Conservation (phyloP, 2,888 invertebrate genomes). For the Yponomeuta plumbellus region DNA sequence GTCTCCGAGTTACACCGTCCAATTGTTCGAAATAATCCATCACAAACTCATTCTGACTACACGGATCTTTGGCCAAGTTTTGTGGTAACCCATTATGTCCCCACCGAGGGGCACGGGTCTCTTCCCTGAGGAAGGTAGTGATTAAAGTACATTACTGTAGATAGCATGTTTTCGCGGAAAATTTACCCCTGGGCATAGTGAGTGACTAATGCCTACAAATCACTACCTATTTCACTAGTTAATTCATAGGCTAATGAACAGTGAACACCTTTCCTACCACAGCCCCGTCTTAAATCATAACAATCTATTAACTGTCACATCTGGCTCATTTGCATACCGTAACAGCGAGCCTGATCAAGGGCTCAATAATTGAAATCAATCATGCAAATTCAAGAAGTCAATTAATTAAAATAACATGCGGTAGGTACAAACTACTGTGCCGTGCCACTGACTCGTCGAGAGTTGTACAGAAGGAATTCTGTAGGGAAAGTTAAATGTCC, state of each 20-base stretch:
- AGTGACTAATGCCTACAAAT: neutral
- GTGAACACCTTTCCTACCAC: neutral
- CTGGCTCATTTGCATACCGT: neutral
- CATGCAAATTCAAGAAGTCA: slow-evolving; percentile 4
- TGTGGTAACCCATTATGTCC: too few relatives aligned
- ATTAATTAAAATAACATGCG: slow-evolving; percentile 4
- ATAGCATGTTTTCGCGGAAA: too few relatives aligned
- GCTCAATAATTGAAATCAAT: slow-evolving; percentile 2
- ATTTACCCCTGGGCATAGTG: too few relatives aligned
- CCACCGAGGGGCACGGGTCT: too few relatives aligned
- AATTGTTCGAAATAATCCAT: too few relatives aligned
- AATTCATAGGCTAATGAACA: neutral
- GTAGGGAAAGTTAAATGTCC: neutral
- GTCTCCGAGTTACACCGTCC: too few relatives aligned
- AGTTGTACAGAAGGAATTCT: neutral
- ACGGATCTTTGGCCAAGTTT: too few relatives aligned
- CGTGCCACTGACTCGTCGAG: neutral
- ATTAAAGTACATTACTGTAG: too few relatives aligned
- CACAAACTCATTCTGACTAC: too few relatives aligned
- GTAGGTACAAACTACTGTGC: neutral
- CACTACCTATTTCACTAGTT: neutral
- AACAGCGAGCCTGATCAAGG: neutral
- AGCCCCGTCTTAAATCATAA: neutral
- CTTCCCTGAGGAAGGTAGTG: too few relatives aligned
- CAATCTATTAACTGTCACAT: neutral